A percentile compares a stretch with the other conserved stretches of the same genome.
Conservation (phyloP, 2,113 vertebrate genomes). For the Salvator merianae region DNA sequence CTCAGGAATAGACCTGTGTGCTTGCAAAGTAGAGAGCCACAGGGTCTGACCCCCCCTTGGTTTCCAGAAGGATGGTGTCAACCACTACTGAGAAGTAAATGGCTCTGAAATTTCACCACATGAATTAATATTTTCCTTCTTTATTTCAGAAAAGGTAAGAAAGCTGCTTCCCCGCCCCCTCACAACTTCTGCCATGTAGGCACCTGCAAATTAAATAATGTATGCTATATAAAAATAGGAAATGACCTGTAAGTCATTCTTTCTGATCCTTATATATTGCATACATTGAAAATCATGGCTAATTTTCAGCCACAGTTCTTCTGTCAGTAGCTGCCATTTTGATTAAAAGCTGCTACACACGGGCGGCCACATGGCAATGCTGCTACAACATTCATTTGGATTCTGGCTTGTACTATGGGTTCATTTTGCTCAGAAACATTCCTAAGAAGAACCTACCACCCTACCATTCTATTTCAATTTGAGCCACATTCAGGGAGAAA, state of each 20-base stretch:
- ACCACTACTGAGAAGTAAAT: neutral
- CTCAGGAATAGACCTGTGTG: too few relatives aligned
- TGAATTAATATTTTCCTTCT: neutral
- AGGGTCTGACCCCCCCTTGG: too few relatives aligned
- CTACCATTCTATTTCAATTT: too few relatives aligned
- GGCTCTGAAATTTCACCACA: neutral
- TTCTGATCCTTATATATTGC: neutral
- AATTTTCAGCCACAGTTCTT: neutral
- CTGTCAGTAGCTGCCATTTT: neutral
- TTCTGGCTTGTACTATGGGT: neutral
- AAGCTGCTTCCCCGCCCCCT: too few relatives aligned
- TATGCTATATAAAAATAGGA: too few relatives aligned
- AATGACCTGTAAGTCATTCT: neutral
- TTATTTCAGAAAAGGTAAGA: neutral
- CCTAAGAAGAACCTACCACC: neutral
- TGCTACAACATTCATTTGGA: neutral
- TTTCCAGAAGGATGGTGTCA: too few relatives aligned
- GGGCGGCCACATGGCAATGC: neutral
- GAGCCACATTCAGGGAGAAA: too few relatives aligned
- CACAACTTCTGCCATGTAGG: neutral
- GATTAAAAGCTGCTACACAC: neutral
- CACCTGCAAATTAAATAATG: neutral
- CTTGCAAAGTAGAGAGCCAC: too few relatives aligned
- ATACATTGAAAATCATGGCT: neutral
- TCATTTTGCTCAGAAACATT: neutral